These are phyloP conservation scores for Sialis lutaria DNA, from an alignment of 2,888 invertebrate genomes.

Conservation along the genomic window DNA sequence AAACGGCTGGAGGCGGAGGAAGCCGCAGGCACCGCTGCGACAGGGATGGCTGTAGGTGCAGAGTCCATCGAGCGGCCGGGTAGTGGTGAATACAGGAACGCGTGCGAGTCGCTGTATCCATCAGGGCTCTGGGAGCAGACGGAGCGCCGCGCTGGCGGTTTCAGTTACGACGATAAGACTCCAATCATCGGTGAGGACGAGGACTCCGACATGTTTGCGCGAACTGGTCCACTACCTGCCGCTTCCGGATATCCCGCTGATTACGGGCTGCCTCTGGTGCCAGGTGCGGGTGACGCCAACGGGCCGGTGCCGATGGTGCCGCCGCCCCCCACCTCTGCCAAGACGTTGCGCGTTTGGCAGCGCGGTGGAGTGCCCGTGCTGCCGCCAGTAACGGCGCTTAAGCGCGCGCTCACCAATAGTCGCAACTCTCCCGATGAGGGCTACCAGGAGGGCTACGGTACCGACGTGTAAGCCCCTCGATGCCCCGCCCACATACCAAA, in stretches of 20 bases:
- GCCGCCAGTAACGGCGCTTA: constrained; percentile 70
- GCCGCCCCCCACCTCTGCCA: constrained; percentile 37
- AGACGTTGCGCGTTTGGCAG: constrained; percentile 76
- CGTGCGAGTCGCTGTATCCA: constrained; percentile 58
- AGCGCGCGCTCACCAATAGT: constrained; percentile 65
- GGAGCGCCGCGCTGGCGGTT: constrained; percentile 20
- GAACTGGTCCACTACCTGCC: constrained; percentile 10
- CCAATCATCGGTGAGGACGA: constrained; percentile 58
- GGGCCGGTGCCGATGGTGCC: constrained; percentile 21
- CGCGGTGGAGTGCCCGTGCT: constrained; percentile 67
- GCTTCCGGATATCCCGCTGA: constrained; percentile 50
- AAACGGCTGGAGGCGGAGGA: constrained; percentile 42
- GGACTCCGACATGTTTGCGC: constrained; percentile 2
- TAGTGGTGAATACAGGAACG: constrained; percentile 64
- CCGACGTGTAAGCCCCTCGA: constrained; percentile 57
- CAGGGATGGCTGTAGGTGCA: constrained; percentile 18
- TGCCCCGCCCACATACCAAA: constrained; percentile 5
- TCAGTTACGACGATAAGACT: constrained; percentile 52
- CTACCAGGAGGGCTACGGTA: constrained; percentile 84
- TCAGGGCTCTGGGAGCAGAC: constrained; percentile 60
- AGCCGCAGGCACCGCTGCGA: constrained; percentile 22
- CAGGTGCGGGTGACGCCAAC: constrained; percentile 20
- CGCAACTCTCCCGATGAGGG: constrained; percentile 81
- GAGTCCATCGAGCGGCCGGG: constrained; percentile 30
- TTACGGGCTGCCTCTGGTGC: constrained; percentile 56